Percentiles rank a stretch among this genome's conserved stretches.
phyloP scores from a whole-genome alignment of 2,797 vertebrate species.

The Sebastes kiyomatsui region DNA sequence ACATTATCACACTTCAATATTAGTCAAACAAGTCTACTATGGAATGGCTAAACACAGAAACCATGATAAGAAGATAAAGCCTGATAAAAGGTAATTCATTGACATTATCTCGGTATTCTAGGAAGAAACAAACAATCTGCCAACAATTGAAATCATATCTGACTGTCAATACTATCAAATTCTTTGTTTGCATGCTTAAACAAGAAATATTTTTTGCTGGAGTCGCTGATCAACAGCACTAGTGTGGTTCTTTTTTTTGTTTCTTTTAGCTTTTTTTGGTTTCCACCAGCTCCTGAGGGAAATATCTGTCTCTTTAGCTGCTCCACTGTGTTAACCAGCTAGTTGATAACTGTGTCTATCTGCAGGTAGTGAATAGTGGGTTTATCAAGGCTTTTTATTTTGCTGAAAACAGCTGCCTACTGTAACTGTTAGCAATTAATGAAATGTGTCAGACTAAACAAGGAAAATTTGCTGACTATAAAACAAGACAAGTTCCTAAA shows the following conservation, averaged over 20 bases:
- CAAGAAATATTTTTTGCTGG: background rate
- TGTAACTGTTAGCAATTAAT: too few relatives aligned
- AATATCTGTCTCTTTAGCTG: too few relatives aligned
- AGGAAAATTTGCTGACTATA: background rate
- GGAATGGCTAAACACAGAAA: slow-evolving; percentile 21
- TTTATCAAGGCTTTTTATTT: too few relatives aligned
- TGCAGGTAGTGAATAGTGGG: too few relatives aligned
- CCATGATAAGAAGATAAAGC: slow-evolving; percentile 60
- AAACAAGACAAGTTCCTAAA: background rate
- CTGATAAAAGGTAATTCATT: slow-evolving; percentile 5
- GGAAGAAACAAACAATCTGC: slow-evolving; percentile 33
- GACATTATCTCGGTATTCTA: slow-evolving; percentile 18
- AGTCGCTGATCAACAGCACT: background rate
- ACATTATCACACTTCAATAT: slow-evolving; percentile 27
- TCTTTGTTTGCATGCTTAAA: background rate
- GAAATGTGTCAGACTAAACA: background rate
- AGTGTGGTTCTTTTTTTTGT: too few relatives aligned
- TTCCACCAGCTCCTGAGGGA: too few relatives aligned
- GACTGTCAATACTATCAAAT: background rate
- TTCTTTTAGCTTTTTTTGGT: too few relatives aligned
- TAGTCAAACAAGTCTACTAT: background rate
- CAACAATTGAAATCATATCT: slow-evolving; percentile 13
- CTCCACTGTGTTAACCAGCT: too few relatives aligned
- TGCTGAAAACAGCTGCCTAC: too few relatives aligned
- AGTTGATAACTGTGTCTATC: too few relatives aligned